Conservation (phyloP, 1,140 invertebrate species). For the Pinna nobilis region DNA sequence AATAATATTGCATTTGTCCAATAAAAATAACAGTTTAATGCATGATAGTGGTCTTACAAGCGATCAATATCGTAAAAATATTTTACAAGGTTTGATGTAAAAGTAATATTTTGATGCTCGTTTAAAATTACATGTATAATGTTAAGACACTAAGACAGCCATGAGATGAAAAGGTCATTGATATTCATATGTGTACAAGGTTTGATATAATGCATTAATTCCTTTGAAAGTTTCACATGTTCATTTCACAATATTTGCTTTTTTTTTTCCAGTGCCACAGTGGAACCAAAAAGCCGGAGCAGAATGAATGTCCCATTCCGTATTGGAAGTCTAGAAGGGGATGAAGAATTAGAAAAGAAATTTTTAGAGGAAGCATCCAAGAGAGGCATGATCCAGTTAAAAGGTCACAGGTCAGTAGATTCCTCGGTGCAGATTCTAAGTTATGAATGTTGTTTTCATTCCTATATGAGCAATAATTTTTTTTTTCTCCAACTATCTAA, state of each 20-base stretch:
- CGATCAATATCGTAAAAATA: too few species aligned
- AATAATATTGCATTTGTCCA: too few species aligned
- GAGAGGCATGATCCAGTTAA: constrained; percentile 89
- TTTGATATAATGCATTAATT: not conserved
- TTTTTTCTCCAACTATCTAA: not conserved
- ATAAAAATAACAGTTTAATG: too few species aligned
- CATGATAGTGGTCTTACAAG: too few species aligned
- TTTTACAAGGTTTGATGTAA: too few species aligned
- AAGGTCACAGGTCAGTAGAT: constrained; percentile 88
- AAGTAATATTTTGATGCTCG: too few species aligned
- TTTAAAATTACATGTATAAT: too few species aligned
- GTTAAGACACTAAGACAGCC: too few species aligned
- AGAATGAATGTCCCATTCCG: constrained; percentile 96
- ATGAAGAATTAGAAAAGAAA: constrained; percentile 87
- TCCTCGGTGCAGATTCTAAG: too few species aligned
- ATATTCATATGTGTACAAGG: too few species aligned
- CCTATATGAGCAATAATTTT: not conserved
- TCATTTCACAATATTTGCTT: not conserved
- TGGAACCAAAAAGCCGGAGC: constrained; percentile 75
- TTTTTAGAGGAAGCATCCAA: constrained; percentile 89
- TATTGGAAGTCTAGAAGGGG: constrained; percentile 79
- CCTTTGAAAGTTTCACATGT: not conserved
- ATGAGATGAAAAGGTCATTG: too few species aligned
- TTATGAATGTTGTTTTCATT: too few species aligned
- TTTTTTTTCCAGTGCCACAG: constrained; percentile 61